These are phyloP conservation scores for Tetranychus piercei DNA, from an alignment of 2,888 invertebrate genomes.

Conservation along the genomic window DNA sequence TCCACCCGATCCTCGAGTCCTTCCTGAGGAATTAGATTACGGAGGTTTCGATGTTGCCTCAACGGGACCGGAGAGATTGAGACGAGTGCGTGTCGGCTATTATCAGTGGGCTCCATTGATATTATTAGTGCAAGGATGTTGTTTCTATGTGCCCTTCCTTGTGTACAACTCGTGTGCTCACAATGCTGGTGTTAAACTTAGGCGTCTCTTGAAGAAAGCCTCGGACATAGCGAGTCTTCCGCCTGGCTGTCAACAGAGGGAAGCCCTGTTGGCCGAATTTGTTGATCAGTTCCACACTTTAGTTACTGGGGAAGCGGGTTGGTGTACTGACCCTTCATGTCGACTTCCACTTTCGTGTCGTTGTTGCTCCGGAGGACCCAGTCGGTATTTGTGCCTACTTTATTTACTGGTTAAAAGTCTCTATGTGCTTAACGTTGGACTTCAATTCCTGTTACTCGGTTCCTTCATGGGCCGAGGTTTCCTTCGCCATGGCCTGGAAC, in stretches of 20 bases:
- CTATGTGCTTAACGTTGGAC: constrained; percentile 33
- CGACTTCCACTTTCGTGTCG: constrained; percentile 24
- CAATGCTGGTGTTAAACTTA: constrained; percentile 30
- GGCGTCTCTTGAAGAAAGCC: constrained; percentile 30
- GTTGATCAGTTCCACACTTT: constrained; percentile 31
- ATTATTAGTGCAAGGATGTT: constrained; percentile 32
- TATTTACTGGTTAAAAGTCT: constrained; percentile 33
- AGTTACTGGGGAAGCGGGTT: constrained; percentile 30
- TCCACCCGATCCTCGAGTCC: constrained; percentile 27
- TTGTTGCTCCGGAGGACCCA: constrained; percentile 28
- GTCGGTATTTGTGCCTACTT: constrained; percentile 30
- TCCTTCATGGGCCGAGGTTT: constrained; percentile 32
- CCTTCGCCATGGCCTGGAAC: constrained; percentile 30
- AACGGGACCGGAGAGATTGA: constrained; percentile 26
- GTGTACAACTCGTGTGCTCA: constrained; percentile 32
- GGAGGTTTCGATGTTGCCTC: constrained; percentile 26
- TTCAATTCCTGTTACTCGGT: constrained; percentile 33
- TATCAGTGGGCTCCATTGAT: constrained; percentile 33
- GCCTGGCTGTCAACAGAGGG: constrained; percentile 30
- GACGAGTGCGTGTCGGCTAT: constrained; percentile 30
- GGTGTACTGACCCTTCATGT: constrained; percentile 28
- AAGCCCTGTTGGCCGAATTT: constrained; percentile 30
- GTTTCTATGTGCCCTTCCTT: constrained; percentile 34
- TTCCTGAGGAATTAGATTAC: constrained; percentile 28
- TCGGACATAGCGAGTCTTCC: constrained; percentile 30